Conservation (phyloP, 2,888 invertebrate species). For the Agrenia bidenticulata region DNA sequence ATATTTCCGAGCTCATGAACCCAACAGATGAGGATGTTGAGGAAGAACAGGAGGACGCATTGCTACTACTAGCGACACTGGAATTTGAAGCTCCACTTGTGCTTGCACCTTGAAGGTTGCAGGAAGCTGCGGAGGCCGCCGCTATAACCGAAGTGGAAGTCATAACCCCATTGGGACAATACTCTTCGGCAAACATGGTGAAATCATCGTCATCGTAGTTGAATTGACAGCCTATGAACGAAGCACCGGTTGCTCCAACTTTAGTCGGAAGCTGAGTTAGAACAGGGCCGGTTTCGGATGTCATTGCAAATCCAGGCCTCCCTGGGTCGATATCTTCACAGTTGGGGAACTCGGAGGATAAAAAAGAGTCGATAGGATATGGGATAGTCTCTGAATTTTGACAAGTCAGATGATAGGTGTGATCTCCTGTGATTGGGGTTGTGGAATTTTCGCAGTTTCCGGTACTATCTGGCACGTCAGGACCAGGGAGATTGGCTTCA, state of each 20-base stretch:
- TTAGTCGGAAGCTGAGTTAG: constrained; percentile 32
- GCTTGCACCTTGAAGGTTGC: not conserved
- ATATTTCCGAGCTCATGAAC: constrained; percentile 16
- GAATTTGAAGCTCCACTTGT: constrained; percentile 2
- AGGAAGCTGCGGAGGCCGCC: not conserved
- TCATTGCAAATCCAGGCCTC: constrained; percentile 11
- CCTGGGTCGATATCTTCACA: too few species aligned
- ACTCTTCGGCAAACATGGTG: constrained; percentile 47
- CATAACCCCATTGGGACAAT: constrained; percentile 47
- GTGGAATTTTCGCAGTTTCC: too few species aligned
- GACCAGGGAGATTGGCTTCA: too few species aligned
- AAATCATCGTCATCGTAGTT: constrained; percentile 36
- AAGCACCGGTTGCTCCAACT: constrained; percentile 10
- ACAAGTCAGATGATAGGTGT: too few species aligned
- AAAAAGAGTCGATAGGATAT: too few species aligned
- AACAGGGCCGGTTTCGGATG: constrained; percentile 33
- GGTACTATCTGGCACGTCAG: too few species aligned
- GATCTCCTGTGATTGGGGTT: too few species aligned
- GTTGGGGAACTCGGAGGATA: too few species aligned
- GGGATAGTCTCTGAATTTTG: too few species aligned
- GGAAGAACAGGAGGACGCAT: constrained; percentile 11
- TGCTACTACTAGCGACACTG: not conserved
- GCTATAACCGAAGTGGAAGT: not conserved
- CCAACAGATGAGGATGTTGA: constrained; percentile 4
- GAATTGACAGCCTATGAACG: constrained; percentile 13